These are phyloP conservation scores for Philotrypesis tridentata DNA, from an alignment of 1,140 invertebrate species.

Conservation along the genomic window DNA sequence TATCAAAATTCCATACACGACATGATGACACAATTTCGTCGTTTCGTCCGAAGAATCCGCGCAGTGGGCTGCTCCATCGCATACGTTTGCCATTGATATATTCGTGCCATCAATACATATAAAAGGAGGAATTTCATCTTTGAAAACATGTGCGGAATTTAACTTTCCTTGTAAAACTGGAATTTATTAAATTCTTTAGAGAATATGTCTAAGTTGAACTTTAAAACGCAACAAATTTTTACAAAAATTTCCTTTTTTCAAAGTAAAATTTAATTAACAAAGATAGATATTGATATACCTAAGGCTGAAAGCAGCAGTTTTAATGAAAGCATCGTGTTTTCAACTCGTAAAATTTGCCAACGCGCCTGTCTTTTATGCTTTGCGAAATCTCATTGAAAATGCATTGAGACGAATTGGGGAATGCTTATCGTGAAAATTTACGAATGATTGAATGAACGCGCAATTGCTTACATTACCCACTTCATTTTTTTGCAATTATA, in stretches of 20 bases:
- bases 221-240: too few species aligned
- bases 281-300: background rate
- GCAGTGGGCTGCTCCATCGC: slow-evolving; percentile 85
- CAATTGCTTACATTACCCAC: background rate
- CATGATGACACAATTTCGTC: slow-evolving; percentile 57
- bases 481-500: background rate
- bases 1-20: slow-evolving; percentile 54
- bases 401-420: background rate
- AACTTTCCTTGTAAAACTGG: background rate
- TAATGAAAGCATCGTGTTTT: background rate
- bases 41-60: slow-evolving; percentile 84
- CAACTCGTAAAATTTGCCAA: background rate
- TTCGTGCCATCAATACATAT: slow-evolving; percentile 58
- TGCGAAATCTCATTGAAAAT: background rate
- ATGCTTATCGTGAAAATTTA: background rate
- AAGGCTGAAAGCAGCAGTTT: background rate
- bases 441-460: background rate
- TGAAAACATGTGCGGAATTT: background rate
- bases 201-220: too few species aligned
- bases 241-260: background rate
- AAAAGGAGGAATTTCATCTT: slow-evolving; percentile 44
- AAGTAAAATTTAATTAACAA: background rate
- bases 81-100: slow-evolving; percentile 78
- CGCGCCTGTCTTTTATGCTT: background rate
- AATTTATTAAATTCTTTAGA: too few species aligned